A percentile compares a stretch with the other conserved stretches of the same genome.
Evolutionary conservation across 1,140 invertebrate genomes (phyloP).

Genomic region (Euwallacea similis): DNA sequence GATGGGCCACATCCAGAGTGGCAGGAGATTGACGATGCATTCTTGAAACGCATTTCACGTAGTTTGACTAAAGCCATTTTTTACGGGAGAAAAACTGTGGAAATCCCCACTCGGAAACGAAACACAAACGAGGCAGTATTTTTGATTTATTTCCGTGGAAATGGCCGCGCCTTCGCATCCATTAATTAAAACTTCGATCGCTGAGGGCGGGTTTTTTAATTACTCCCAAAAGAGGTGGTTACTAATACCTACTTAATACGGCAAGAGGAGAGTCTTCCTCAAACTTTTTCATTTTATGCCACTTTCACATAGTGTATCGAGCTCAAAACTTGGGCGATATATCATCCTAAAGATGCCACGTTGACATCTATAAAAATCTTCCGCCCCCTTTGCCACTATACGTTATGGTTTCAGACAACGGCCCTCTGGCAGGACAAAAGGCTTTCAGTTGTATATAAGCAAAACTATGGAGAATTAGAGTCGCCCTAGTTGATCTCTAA

Average conservation of each 20-base stretch:
- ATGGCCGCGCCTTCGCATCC: constrained; percentile 4
- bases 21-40: constrained; percentile 1
- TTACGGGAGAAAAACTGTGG: neutral
- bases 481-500: too few relatives aligned
- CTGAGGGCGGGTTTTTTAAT: constrained; percentile 8
- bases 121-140: constrained; percentile 10
- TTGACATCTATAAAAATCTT: constrained; percentile 24
- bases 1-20: neutral
- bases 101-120: neutral
- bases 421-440: neutral
- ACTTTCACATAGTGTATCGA: constrained; percentile 9
- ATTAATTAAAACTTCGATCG: constrained; percentile 19
- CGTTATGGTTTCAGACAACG: too few relatives aligned
- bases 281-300: too few relatives aligned
- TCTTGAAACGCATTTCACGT: neutral
- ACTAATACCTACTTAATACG: too few relatives aligned
- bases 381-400: neutral
- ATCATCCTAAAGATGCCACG: constrained; percentile 10
- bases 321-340: constrained; percentile 9
- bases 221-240: neutral
- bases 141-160: constrained; percentile 19
- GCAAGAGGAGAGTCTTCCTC: too few relatives aligned
- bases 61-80: too few relatives aligned
- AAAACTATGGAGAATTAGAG: too few relatives aligned
- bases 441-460: neutral